Evolutionary conservation across 2,113 vertebrate genomes (phyloP), one percentile per base, ranked within the genome.

Genomic region (Tupaia tana): DNA sequence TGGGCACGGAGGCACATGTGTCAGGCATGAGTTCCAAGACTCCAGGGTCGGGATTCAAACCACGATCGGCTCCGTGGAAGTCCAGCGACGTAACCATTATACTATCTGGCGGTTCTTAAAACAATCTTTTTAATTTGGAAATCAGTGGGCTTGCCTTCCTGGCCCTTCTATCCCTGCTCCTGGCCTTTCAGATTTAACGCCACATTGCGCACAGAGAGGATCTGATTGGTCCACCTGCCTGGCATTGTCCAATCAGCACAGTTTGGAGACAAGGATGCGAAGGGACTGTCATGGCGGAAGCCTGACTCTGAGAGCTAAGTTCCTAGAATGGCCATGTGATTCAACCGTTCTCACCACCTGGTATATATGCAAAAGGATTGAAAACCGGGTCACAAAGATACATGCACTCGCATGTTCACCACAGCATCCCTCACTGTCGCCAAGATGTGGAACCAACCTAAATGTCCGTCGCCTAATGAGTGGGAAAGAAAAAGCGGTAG

Each of bases 121-220:
- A 43, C 43, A 43, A 43, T 43, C 43, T 43, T 43, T 43, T 43
- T 43, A 43, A 43, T 5, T 43, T 43, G 43, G 43, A 43, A 43
- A 43, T 43, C 43, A 43, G 43, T 43, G 43, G 29, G 20, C n/a
- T 43, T 64, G 59, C 3, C 10, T 58, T 83, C 19, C 73, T 25
- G 2, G 69, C 29, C 27, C 25, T 58, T 19, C 2, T 43, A 43
- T 6, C 63, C 19, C 19, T 63, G 6, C 75, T 31, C 1, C 31
- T 3, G 52, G 80, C 43, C 24, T 79, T 20, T 25, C 52, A 70
- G 74, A 58, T 9, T 43, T 64, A 61, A 24, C 2, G 1, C 27
- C 6, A 0, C 0, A 3, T 27, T 15, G n/a, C 7, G 6, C 7
- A 56, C 22, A 1, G 9, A 56, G 43, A 66, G 58, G 20, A 7